Evolutionary conservation across 2,797 vertebrate genomes (phyloP).

Genomic region (Hypotaenidia okinawae): DNA sequence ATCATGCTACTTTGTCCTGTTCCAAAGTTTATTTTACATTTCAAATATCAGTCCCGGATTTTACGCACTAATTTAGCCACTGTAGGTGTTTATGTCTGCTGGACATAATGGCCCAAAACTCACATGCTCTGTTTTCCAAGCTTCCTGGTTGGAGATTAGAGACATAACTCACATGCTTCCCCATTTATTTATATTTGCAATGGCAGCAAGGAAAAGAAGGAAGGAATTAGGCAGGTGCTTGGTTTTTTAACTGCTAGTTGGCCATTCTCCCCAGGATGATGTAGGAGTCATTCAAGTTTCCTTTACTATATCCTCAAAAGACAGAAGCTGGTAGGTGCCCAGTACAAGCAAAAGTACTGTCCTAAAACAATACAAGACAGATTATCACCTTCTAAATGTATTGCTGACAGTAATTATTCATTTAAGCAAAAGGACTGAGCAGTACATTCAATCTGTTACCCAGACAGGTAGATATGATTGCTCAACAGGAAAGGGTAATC

Average conservation of each 20-base stretch:
- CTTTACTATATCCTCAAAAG: neutral
- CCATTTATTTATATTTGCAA: neutral
- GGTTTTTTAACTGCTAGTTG: neutral
- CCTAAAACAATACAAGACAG: neutral
- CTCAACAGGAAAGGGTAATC: neutral
- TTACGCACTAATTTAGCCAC: neutral
- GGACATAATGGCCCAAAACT: neutral
- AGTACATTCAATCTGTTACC: neutral
- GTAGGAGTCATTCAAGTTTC: neutral
- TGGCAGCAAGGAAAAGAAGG: neutral
- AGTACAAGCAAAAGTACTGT: neutral
- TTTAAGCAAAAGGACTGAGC: neutral
- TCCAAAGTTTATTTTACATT: neutral
- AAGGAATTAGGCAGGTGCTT: neutral
- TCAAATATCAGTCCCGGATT: neutral
- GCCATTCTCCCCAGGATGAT: neutral
- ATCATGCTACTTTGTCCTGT: neutral
- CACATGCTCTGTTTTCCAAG: neutral
- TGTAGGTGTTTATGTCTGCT: neutral
- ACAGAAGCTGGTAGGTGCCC: neutral
- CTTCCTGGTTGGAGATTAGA: neutral
- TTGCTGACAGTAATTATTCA: neutral
- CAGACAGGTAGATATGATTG: neutral
- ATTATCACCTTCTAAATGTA: neutral
- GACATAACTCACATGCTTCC: neutral